Conservation (phyloP, 2,113 vertebrate genomes). For the Piprites chloris region DNA sequence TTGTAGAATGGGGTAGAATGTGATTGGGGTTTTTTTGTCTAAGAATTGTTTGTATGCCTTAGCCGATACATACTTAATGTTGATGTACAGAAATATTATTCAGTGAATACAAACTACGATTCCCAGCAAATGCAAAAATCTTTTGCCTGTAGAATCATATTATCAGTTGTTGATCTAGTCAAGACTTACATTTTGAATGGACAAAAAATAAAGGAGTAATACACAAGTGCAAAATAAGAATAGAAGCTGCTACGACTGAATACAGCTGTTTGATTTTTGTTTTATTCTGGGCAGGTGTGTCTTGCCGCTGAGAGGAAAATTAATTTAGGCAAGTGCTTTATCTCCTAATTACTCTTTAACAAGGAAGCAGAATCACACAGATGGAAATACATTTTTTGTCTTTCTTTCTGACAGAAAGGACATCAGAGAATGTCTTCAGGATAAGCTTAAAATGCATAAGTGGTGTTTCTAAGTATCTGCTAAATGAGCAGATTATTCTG, state of each 20-base stretch:
- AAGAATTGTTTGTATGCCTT: not conserved
- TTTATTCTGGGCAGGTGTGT: not conserved
- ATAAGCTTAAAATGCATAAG: not conserved
- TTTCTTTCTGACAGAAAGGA: not conserved
- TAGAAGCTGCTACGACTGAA: not conserved
- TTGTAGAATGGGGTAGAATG: not conserved
- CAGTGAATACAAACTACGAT: not conserved
- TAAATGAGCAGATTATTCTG: not conserved
- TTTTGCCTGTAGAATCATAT: not conserved
- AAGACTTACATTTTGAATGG: not conserved
- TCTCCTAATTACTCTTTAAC: not conserved
- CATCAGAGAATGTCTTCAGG: not conserved
- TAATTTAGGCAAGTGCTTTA: not conserved
- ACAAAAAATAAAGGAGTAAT: not conserved
- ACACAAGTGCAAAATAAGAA: not conserved
- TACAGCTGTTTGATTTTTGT: not conserved
- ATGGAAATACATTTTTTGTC: not conserved
- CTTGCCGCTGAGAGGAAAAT: not conserved
- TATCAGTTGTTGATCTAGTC: not conserved
- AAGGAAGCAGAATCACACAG: not conserved
- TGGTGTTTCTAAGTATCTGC: not conserved
- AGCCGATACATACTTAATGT: not conserved
- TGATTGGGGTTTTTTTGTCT: not conserved
- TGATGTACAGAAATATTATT: not conserved
- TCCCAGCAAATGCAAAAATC: not conserved